Evolutionary conservation across 35 echinoderm and acorn worm species (phyloP), one percentile per base, ranked within the genome.

Genomic region (Stichopus chloronotus): DNA sequence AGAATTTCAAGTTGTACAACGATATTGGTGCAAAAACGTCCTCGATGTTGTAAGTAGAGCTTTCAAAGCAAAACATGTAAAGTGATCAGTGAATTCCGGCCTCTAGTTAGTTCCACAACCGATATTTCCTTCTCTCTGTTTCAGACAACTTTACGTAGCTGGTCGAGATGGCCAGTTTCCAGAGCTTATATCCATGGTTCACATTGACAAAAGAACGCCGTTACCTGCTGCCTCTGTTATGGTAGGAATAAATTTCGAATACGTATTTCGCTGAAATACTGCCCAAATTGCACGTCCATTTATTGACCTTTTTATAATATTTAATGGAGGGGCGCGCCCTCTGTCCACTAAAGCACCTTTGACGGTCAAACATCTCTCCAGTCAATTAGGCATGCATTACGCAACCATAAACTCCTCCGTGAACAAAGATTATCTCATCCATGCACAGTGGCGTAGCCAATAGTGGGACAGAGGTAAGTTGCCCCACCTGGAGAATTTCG

Each of bases 201-300:
- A 98, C 89, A 76, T 94, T 2, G 30, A 91, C 4, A 71, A 79
- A 19, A 98, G 82, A 59, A 95, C 96, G 7, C 96, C 96, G 19
- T 22, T 98, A 60, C 96, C 96, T 4, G 85, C 94, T 72, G 88
- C 88, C 13, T 69, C 84, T 58, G 65, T 92, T 25, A 30, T 95
- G 94, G 96, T 98, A 92, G 63, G 65, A 17, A 20, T 24, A 24
- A 22, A 81, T 81, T 12, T 81, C 7, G n/a, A n/a, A n/a, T n/a
- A n/a, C n/a, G n/a, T n/a, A n/a, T n/a, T n/a, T n/a, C n/a, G n/a
- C n/a, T n/a, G n/a, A n/a, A n/a, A n/a, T n/a, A n/a, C n/a, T 43
- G 30, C 30, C 30, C 3, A 43, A 43, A 43, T 43, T 43, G 30
- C 3, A 43, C 30, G 30, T 43, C 30, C 30, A 43, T 43, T 43